Base-by-base conservation (phyloP, 2,797 vertebrate species). In the Gymnoscopelus microlampas region DNA sequence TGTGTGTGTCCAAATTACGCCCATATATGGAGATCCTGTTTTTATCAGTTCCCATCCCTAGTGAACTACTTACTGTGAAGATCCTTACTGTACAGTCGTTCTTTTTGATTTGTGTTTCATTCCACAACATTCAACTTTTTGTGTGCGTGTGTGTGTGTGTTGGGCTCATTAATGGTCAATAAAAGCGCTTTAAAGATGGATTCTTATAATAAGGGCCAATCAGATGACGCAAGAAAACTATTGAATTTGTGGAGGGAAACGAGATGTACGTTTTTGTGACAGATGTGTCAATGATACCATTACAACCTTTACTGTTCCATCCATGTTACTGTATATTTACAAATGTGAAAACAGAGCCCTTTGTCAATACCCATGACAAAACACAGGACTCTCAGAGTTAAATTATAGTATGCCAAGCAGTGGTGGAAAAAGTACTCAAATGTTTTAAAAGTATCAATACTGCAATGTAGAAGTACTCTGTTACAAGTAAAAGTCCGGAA, bases 101-200 rank as follows among this genome's bases (percentile, higher is more conserved):
- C 26, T 26, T 26, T 26, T 26, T 26, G n/a, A n/a, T n/a, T n/a
- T n/a, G n/a, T n/a, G n/a, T n/a, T n/a, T n/a, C n/a, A n/a, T n/a
- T n/a, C n/a, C n/a, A n/a, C n/a, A n/a, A n/a, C n/a, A n/a, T n/a
- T n/a, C n/a, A n/a, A n/a, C n/a, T n/a, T n/a, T n/a, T n/a, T 35
- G 32, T 6, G 32, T 35, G 32, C 6, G 32, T 35, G 39, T 1
- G 39, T 44, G 63, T 73, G 60, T 23, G 35, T 61, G 26, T 71
- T 78, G 70, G 23, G 59, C 29, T 23, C 73, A 48, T 66, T 70
- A 75, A 47, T 51, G 48, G 67, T 55, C 75, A 62, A 66, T 71
- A 77, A 63, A 85, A 85, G 68, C 66, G 57, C 3, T 63, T 81
- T 68, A 71, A 49, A 78, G 72, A 79, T 77, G 68, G 67, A 74